Percentiles rank a stretch among this genome's conserved stretches.
Evolutionary conservation across 2,888 invertebrate genomes (phyloP).

Genomic region (Phortica magna): DNA sequence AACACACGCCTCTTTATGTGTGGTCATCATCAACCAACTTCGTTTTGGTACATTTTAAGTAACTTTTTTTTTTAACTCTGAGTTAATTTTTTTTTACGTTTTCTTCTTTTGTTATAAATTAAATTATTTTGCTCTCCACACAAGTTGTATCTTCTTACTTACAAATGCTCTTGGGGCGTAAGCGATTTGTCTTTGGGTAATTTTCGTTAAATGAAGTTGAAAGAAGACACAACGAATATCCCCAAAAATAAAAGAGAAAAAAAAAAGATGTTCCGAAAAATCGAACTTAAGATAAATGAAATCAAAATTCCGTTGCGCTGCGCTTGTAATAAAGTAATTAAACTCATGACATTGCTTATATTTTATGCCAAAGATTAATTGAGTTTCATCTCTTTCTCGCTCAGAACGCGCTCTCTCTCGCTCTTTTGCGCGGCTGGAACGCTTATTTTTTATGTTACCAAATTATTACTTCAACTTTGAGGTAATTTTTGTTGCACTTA

Average conservation of each 20-base stretch:
- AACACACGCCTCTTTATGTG: constrained; percentile 54
- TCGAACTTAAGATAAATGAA: constrained; percentile 19
- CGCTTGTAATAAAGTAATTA: constrained; percentile 70
- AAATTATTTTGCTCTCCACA: constrained; percentile 53
- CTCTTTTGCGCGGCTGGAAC: neutral
- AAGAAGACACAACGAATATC: neutral
- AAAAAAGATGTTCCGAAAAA: constrained; percentile 1
- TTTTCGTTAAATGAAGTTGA: constrained; percentile 46
- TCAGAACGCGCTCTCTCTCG: neutral
- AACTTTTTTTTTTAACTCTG: neutral
- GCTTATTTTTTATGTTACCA: neutral
- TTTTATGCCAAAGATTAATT: constrained; percentile 61
- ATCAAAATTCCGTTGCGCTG: constrained; percentile 18
- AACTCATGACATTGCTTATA: constrained; percentile 67
- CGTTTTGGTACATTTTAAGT: constrained; percentile 21
- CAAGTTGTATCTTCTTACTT: neutral
- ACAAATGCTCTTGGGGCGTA: constrained; percentile 52
- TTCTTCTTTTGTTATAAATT: constrained; percentile 59
- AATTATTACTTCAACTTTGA: neutral
- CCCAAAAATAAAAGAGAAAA: neutral
- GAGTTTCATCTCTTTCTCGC: constrained; percentile 32
- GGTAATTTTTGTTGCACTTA: constrained; percentile 8
- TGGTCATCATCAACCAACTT: constrained; percentile 57
- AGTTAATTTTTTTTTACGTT: neutral
- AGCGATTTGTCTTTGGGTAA: constrained; percentile 69